Base-by-base conservation (phyloP, 2,888 invertebrate genomes). In the Tetheella fluctuosa region DNA sequence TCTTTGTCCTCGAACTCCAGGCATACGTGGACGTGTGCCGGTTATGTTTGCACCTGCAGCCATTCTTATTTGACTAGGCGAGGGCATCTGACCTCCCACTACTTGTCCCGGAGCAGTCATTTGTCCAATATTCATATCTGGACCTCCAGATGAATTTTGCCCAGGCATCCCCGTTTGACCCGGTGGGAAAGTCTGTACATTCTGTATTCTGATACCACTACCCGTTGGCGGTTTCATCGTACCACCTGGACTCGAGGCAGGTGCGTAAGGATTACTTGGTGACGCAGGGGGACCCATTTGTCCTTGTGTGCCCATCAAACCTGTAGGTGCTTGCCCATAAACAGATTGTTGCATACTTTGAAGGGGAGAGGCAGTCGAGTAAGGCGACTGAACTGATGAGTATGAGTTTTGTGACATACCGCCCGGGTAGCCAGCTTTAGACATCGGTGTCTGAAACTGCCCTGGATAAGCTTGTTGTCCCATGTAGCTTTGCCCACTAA, bases 271-370 rank as follows among this genome's bases (percentile, higher is more conserved):
- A 62, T 80, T 79, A 28, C 76, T 76, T 1, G 82, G 80, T n/a
- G 84, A 78, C 3, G 78, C 67, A 1, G 83, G 74, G n/a, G 81
- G 82, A 34, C 86, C 85, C 84, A 86, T 85, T 60, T 73, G 77
- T 4, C 79, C 79, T 30, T 80, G 85, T 6, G 80, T 61, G 23
- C 75, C 78, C 65, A 81, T 77, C 66, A 74, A 63, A 7, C 62
- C 63, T n/a, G 34, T 13, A 13, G 34, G 34, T 34, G 54, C 34
- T 68, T 89, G 90, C 1, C 89, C 91, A 67, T 92, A 93, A 2
- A 89, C 88, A 1, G 89, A 77, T 63, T 92, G 91, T 64, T 93
- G 92, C 92, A 93, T 92, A 57, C 87, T 83, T 71, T 93, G 93
- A 34, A 93, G 81, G 1, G 92, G 91, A 1, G 90, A 89, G 10